phyloP scores from a whole-genome alignment of 1,140 invertebrate species.

The Apis dorsata region DNA sequence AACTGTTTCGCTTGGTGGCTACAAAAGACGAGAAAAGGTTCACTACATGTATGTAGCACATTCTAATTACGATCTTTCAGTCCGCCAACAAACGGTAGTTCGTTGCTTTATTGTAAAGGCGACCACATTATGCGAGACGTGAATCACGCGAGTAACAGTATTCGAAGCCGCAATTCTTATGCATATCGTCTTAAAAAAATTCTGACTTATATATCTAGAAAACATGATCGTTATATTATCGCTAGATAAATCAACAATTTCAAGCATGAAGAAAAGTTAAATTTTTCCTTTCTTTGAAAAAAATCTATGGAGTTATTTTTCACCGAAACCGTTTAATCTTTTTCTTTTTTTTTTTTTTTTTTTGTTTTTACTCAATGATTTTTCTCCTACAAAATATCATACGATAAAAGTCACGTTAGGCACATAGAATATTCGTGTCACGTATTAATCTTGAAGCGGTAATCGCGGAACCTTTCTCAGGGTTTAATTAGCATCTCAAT shows the following conservation, averaged over 20 bases:
- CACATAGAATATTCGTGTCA: neutral
- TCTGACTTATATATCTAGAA: neutral
- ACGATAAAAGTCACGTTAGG: neutral
- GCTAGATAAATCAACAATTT: neutral
- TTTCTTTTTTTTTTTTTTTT: too few relatives aligned
- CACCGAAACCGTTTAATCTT: neutral
- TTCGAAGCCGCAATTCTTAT: constrained; percentile 23
- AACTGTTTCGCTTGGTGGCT: neutral
- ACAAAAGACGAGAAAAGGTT: neutral
- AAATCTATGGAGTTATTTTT: too few relatives aligned
- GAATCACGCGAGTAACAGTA: constrained; percentile 44
- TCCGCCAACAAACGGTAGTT: constrained; percentile 26
- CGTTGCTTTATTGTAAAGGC: constrained; percentile 9
- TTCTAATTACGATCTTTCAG: constrained; percentile 18
- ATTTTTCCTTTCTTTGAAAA: neutral
- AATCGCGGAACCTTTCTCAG: constrained; percentile 36
- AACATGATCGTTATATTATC: constrained; percentile 5
- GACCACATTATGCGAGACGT: constrained; percentile 25
- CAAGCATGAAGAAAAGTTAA: neutral
- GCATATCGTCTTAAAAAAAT: neutral
- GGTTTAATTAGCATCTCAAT: constrained; percentile 23
- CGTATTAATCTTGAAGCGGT: constrained; percentile 16
- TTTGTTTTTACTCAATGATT: too few relatives aligned
- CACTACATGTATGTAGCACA: neutral
- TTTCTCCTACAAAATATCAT: neutral